These are phyloP conservation scores for Siniperca chuatsi DNA, from an alignment of 2,113 vertebrate species.

Conservation along the genomic window DNA sequence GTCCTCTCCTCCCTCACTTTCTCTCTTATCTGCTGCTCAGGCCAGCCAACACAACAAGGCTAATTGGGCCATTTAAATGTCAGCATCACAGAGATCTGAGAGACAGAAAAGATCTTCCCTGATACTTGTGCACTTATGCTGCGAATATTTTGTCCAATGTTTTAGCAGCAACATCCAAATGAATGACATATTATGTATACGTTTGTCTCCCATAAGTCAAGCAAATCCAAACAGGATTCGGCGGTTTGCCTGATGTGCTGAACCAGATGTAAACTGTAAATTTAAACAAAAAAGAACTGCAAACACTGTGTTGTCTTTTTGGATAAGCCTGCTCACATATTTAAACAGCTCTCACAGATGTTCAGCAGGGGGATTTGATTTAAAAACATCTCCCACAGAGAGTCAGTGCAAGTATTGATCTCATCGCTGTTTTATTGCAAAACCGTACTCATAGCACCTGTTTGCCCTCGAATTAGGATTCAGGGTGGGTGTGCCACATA, in stretches of 20 bases:
- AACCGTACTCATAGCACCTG: not conserved
- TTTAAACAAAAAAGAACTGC: conserved; percentile 17
- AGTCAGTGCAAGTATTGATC: not conserved
- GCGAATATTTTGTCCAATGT: not conserved
- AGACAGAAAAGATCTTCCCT: conserved; percentile 14
- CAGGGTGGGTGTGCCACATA: conserved; percentile 21
- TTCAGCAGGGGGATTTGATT: not conserved
- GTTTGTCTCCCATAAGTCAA: not conserved
- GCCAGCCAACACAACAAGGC: conserved; percentile 40
- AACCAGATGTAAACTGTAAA: conserved; percentile 30
- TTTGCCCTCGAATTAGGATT: conserved; percentile 27
- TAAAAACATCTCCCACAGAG: not conserved
- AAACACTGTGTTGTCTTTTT: conserved; percentile 18
- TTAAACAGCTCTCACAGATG: conserved; percentile 6
- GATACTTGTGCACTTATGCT: not conserved
- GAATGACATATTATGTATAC: not conserved
- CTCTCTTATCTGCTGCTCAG: conserved; percentile 31
- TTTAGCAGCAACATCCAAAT: conserved; percentile 1
- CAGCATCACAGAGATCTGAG: conserved; percentile 39
- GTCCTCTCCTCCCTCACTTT: conserved; percentile 35
- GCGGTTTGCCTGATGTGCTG: not conserved
- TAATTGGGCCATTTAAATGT: conserved; percentile 67
- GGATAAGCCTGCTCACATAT: not conserved
- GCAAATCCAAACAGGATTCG: conserved; percentile 37
- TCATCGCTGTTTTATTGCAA: not conserved